Evolutionary conservation across 2,797 vertebrate species (phyloP), one percentile per base, ranked within the genome.

Genomic region (Spinibarbus caldwelli): DNA sequence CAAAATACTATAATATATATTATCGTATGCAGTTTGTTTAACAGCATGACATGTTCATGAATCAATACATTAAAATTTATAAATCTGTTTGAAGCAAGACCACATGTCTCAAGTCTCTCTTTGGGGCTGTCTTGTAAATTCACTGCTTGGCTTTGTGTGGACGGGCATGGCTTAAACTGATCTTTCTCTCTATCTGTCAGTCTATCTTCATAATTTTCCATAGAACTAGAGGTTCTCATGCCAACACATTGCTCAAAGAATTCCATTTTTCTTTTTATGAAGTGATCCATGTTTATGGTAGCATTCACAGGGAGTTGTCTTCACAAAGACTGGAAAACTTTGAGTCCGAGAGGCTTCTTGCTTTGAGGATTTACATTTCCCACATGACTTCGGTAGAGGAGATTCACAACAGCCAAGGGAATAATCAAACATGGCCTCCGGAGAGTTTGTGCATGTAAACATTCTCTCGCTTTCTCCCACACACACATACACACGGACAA

Each of bases 391-490:
- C 1, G 34, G 47, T 52, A 82, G 75, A 72, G 26, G 6, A 70
- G 68, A 77, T 72, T 49, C 49, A 83, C 26, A 15, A 17, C n/a
- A 36, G 75, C 57, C 21, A 34, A 52, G 82, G 67, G 80, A 86
- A 86, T 83, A 73, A 86, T 83, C 80, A 72, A 83, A 83, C 85
- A 64, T 38, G 54, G 54, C 81, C 80, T 71, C 64, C 9, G 8
- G 38, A 54, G 71, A 82, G 23, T 29, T 26, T 62, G 59, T 43
- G 57, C 78, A 47, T 72, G 71, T 66, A 76, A 83, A 77, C 82
- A 84, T 21, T 14, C 23, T 73, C 15, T 83, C 10, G 21, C 19
- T 66, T 59, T 78, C 41, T 47, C 76, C 2, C 54, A 59, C 36
- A 6, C 21, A 34, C 49, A 4, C 73, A 57, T 5, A 26, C 4